Evolutionary conservation across 1,140 invertebrate genomes (phyloP), one percentile per base, ranked within the genome.

Genomic region (Drosophila kikkawai): DNA sequence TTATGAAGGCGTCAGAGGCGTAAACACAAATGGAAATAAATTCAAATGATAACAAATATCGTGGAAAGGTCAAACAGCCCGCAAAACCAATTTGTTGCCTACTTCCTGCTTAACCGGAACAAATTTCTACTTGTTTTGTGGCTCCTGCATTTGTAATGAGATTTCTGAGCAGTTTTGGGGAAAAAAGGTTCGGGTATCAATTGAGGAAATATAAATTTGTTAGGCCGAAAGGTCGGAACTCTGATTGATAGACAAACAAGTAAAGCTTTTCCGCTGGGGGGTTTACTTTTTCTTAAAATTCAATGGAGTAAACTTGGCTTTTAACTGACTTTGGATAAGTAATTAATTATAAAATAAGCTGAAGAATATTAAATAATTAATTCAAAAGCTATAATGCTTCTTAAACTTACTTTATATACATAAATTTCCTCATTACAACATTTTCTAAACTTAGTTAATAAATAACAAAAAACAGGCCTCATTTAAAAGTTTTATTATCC

Each of bases 171-270:
- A 17, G 34, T 15, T 15, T 12, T 1, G 6, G 17, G 9, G 1
- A 19, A 17, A 42, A 19, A 44, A 19, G 82, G 70, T 85, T 85
- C 36, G 47, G 65, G 37, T 75, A 81, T 86, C 82, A 86, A 85
- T 79, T 75, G 75, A 63, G 48, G 32, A 57, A 22, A 45, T 29
- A 50, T 19, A 47, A 70, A 75, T 84, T 84, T 77, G 77, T 77
- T 65, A 41, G 60, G 51, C 68, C 47, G 29, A 34, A 64, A 50
- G 55, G 53, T 39, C 75, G 53, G 12, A 82, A 66, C 59, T 66
- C 78, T 79, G 82, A 85, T 86, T 85, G 82, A 86, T 85, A 81
- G 80, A 41, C 69, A 73, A 71, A 81, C 74, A 85, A 85, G 37
- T 41, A 17, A 26, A 36, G 36, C 53, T n/a, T 39, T 56, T 39